Conservation (phyloP, 2,113 vertebrate species). For the Ptilorrhoa leucosticta region DNA sequence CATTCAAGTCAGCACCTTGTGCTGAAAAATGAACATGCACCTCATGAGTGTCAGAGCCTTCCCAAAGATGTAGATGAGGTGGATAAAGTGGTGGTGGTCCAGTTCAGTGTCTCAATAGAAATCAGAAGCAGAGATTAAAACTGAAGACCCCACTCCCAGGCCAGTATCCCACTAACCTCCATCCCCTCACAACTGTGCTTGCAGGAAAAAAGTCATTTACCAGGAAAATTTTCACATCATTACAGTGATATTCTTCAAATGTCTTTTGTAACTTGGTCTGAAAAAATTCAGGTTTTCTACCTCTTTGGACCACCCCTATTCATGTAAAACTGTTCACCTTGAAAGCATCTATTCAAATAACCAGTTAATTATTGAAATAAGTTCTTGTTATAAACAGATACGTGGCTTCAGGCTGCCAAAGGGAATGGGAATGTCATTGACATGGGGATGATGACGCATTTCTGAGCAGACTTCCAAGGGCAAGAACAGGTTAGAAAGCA, state of each 20-base stretch:
- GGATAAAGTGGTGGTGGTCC: not conserved
- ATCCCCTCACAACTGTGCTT: not conserved
- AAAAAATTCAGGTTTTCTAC: not conserved
- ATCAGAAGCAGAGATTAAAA: not conserved
- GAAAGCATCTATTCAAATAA: not conserved
- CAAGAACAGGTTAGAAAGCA: not conserved
- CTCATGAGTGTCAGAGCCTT: not conserved
- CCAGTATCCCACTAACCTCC: not conserved
- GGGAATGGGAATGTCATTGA: not conserved
- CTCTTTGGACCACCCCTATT: not conserved
- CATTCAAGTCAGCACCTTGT: not conserved
- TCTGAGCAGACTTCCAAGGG: not conserved
- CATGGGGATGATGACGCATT: not conserved
- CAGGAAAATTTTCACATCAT: not conserved
- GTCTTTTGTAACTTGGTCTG: not conserved
- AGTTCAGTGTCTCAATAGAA: not conserved
- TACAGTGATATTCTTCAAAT: not conserved
- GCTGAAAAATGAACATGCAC: not conserved
- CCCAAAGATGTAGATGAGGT: not conserved
- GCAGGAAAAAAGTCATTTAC: not conserved
- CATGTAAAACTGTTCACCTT: not conserved
- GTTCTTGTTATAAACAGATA: not conserved
- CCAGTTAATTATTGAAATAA: not conserved
- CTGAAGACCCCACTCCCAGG: not conserved
- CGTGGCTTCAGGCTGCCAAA: not conserved